Evolutionary conservation across 1,140 invertebrate genomes (phyloP), one percentile per base, ranked within the genome.

Genomic region (Bombus waltoni): DNA sequence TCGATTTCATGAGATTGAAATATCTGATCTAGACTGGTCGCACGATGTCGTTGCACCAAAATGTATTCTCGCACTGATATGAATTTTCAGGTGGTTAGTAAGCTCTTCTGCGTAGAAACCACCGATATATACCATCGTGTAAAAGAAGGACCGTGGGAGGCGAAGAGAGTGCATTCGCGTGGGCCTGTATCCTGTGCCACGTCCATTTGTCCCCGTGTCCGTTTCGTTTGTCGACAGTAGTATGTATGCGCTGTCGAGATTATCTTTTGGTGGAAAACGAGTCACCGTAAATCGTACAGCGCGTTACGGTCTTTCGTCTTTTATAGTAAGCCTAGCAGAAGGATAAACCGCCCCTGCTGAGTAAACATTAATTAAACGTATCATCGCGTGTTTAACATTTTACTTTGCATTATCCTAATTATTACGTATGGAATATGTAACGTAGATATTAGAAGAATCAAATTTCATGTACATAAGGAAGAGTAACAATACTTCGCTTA

Each of bases 121-220:
- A 40, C 65, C 76, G 77, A 77, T 71, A 74, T 80, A 66, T 80
- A 66, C 28, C 72, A 40, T 62, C 59, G 76, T 76, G 65, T 80
- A 88, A 83, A 82, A 84, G 81, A 81, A 87, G 79, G 71, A 87
- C 87, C 91, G 91, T 92, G 91, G 91, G 91, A 92, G 91, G 89
- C 87, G 47, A 81, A 79, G 81, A 87, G 85, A 80, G 89, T 87
- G 78, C 85, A 89, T 87, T 88, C 80, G 91, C 91, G 91, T 92
- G 91, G 91, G 91, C 85, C 86, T 88, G 86, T 88, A 85, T 81
- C 82, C 87, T 83, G 83, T 91, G 81, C 81, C 86, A 88, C 76
- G 86, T 91, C 88, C 87, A 92, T 92, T 92, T 91, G 91, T 92
- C 87, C 89, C 87, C 73, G 87, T 90, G 87, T 88, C 76, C 77